These are phyloP conservation scores for Pangasius mekongensis DNA, from an alignment of 2,797 vertebrate species.

Conservation along the genomic window DNA sequence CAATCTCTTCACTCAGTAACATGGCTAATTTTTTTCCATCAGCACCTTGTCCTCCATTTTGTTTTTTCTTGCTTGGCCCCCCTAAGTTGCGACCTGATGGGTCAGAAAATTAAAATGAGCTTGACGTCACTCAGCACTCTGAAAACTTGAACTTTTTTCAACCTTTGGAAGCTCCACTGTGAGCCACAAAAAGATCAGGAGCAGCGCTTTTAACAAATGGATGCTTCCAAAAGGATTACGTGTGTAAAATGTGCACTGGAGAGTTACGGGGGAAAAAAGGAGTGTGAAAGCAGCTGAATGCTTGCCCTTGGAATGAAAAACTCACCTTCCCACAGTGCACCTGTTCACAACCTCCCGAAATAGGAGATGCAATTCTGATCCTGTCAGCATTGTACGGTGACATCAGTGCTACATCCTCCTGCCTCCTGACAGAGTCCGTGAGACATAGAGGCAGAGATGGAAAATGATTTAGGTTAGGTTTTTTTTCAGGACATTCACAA, in stretches of 20 bases:
- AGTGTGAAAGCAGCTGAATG: not conserved
- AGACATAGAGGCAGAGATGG: not conserved
- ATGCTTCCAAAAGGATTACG: not conserved
- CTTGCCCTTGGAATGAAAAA: conserved; percentile 2
- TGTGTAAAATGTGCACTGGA: too few species aligned
- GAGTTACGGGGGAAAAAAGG: not conserved
- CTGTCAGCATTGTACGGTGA: not conserved
- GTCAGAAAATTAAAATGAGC: not conserved
- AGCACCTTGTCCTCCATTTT: not conserved
- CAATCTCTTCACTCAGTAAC: not conserved
- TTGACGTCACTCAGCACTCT: not conserved
- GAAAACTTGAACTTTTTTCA: not conserved
- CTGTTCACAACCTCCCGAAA: conserved; percentile 39
- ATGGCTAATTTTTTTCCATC: not conserved
- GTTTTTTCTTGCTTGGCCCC: not conserved
- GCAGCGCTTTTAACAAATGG: not conserved
- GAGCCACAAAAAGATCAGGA: not conserved
- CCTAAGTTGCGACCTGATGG: not conserved
- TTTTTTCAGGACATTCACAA: not conserved
- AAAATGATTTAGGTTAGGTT: not conserved
- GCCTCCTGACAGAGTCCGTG: conserved; percentile 4
- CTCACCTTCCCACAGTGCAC: conserved; percentile 46
- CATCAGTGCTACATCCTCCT: conserved; percentile 6
- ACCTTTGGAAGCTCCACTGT: not conserved
- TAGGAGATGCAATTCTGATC: conserved; percentile 10